These are phyloP conservation scores for Leptestheria dahalacensis DNA, from an alignment of 1,140 invertebrate genomes.

Conservation along the genomic window DNA sequence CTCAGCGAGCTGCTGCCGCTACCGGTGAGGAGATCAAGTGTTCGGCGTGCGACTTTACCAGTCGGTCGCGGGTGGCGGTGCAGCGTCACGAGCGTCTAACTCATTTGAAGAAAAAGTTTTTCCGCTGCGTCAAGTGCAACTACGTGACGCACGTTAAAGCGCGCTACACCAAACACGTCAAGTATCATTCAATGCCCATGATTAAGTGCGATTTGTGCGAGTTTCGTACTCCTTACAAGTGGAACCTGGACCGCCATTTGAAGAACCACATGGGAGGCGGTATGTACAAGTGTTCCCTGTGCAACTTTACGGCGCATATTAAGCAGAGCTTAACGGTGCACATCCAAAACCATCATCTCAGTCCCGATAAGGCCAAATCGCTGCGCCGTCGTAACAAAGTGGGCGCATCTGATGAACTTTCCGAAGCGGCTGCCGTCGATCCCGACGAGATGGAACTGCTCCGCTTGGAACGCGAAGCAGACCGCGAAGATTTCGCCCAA, in stretches of 20 bases:
- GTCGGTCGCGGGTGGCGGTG: constrained; percentile 25
- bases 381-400: constrained; percentile 46
- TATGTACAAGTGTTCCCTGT: constrained; percentile 65
- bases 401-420: constrained; percentile 30
- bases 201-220: constrained; percentile 85
- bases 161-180: constrained; percentile 83
- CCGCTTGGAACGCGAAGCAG: constrained; percentile 26
- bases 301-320: constrained; percentile 81
- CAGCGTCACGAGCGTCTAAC: constrained; percentile 33
- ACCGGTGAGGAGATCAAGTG: constrained; percentile 22
- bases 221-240: constrained; percentile 81
- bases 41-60: constrained; percentile 28
- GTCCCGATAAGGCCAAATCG: constrained; percentile 35
- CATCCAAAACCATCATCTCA: constrained; percentile 51
- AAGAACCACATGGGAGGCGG: constrained; percentile 73
- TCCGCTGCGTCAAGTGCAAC: constrained; percentile 71
- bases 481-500: neutral
- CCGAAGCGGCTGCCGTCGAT: constrained; percentile 20
- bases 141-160: constrained; percentile 80
- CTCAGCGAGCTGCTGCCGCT: neutral
- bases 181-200: constrained; percentile 83
- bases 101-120: constrained; percentile 42
- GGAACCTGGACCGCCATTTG: constrained; percentile 83
- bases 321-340: constrained; percentile 84
- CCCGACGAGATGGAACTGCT: constrained; percentile 29